These are phyloP conservation scores for Thaumatotibia leucotreta DNA, from an alignment of 1,140 invertebrate genomes.

Conservation along the genomic window DNA sequence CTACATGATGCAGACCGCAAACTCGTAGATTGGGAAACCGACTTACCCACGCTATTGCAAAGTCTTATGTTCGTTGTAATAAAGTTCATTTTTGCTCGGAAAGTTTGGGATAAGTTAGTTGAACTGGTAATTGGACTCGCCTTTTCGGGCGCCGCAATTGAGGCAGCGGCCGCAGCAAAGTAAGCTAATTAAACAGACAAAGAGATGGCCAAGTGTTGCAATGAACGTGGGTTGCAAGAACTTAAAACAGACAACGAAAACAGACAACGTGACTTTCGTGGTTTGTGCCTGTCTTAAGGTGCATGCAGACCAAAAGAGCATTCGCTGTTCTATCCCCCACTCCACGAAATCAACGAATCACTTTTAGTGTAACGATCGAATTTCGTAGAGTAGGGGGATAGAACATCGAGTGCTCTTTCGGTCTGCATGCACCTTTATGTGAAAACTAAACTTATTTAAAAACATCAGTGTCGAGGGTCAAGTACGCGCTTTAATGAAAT, in stretches of 20 bases:
- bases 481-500: background rate
- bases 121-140: background rate
- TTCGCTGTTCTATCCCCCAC: no score
- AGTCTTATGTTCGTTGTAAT: background rate
- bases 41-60: background rate
- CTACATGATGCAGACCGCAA: background rate
- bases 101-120: background rate
- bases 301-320: no score
- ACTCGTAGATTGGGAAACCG: background rate
- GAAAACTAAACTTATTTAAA: no score
- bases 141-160: constrained; percentile 8
- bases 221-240: background rate
- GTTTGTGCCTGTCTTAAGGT: no score
- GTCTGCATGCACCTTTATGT: no score
- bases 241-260: background rate
- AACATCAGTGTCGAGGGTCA: no score
- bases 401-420: no score
- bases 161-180: constrained; percentile 4
- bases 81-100: background rate
- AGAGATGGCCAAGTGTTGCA: constrained; percentile 4
- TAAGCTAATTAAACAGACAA: constrained; percentile 9
- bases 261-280: no score
- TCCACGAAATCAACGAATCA: no score
- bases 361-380: no score
- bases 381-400: no score